Conservation (phyloP, 2,888 invertebrate species). For the Drosophila silvestris region DNA sequence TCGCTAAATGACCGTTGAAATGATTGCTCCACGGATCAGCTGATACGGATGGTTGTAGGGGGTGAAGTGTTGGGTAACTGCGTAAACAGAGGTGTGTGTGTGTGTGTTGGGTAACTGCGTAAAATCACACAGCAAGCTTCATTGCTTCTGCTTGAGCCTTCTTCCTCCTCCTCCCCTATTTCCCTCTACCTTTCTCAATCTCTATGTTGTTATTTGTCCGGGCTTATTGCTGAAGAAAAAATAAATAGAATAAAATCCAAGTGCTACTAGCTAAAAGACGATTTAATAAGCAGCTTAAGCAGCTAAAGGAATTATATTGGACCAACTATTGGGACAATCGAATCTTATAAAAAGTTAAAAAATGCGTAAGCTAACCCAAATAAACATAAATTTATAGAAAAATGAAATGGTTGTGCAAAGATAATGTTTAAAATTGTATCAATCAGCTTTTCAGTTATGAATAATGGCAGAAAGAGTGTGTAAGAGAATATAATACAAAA, state of each 20-base stretch:
- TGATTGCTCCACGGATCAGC: conserved; percentile 68
- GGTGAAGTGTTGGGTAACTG: background rate
- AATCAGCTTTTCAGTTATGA: no score
- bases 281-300: conserved; percentile 63
- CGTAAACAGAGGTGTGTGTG: background rate
- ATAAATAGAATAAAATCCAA: conserved; percentile 77
- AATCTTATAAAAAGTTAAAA: background rate
- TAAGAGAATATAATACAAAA: no score
- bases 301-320: conserved; percentile 7
- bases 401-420: background rate
- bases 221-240: conserved; percentile 74
- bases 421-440: no score
- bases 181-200: no score
- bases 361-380: background rate
- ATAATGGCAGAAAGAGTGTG: no score
- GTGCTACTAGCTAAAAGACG: conserved; percentile 44
- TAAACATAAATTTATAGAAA: background rate
- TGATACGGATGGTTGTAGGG: conserved; percentile 5
- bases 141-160: conserved; percentile 48
- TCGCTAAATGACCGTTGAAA: conserved; percentile 76
- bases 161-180: background rate
- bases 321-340: background rate
- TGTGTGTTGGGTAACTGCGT: conserved; percentile 43
- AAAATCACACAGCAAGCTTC: conserved; percentile 54
- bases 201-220: conserved; percentile 57